Evolutionary conservation across 2,888 invertebrate species (phyloP).

Genomic region (Acrobasis suavella): DNA sequence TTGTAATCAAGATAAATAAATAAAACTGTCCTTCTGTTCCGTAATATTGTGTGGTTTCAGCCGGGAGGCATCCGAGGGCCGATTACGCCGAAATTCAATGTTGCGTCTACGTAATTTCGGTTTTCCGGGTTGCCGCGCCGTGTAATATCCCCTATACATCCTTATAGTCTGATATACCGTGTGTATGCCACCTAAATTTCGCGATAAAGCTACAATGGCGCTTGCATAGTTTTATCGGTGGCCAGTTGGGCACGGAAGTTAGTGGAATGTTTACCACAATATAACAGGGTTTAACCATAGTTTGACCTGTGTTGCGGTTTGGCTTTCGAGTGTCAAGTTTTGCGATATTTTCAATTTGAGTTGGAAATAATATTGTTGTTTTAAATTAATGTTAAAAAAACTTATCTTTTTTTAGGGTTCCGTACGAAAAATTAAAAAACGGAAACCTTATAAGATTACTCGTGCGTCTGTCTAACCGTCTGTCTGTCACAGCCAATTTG

Average conservation of each 20-base stretch:
- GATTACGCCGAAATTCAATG: constrained; percentile 75
- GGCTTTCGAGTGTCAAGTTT: background rate
- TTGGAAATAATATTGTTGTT: background rate
- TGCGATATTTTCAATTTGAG: background rate
- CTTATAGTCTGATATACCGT: constrained; percentile 19
- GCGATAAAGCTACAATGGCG: constrained; percentile 21
- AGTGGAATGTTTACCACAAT: constrained; percentile 14
- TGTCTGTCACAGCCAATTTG: too few species aligned
- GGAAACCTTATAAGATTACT: too few species aligned
- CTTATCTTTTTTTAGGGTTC: too few species aligned
- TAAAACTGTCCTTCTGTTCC: background rate
- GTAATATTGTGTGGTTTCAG: constrained; percentile 1
- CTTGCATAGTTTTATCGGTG: constrained; percentile 24
- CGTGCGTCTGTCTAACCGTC: too few species aligned
- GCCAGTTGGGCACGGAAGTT: constrained; percentile 15
- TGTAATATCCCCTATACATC: constrained; percentile 55
- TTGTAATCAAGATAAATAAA: background rate
- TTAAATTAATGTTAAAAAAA: background rate
- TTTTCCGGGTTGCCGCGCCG: constrained; percentile 72
- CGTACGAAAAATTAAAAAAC: too few species aligned
- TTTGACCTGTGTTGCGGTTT: constrained; percentile 10
- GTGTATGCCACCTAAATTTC: constrained; percentile 21
- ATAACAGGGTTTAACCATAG: constrained; percentile 12
- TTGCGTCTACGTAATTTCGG: constrained; percentile 75
- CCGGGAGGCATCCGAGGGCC: constrained; percentile 39